These are phyloP conservation scores for Brotula barbata DNA, from an alignment of 2,797 vertebrate genomes.

Conservation along the genomic window DNA sequence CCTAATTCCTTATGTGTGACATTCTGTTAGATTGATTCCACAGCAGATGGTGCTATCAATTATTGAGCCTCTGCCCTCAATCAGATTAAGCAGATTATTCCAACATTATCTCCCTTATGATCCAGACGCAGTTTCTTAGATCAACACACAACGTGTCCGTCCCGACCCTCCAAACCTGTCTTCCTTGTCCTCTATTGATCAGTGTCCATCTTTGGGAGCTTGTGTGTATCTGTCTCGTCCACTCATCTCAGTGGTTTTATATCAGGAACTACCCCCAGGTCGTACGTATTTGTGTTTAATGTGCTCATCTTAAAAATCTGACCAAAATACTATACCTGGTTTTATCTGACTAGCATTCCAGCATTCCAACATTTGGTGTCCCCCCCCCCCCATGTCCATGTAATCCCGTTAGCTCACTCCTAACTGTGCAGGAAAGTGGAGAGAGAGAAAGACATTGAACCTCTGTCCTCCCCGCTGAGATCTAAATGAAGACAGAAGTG, in stretches of 20 bases:
- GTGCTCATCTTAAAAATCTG: too few species aligned
- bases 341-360: conserved; percentile 6
- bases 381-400: too few species aligned
- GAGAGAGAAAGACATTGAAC: conserved; percentile 40
- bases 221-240: background rate
- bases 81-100: conserved; percentile 74
- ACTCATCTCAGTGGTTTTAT: background rate
- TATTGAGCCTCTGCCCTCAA: conserved; percentile 69
- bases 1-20: conserved; percentile 51
- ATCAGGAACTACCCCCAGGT: background rate
- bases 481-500: conserved; percentile 68
- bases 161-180: background rate
- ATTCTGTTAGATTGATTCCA: conserved; percentile 50
- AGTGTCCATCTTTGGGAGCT: background rate
- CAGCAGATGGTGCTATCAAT: conserved; percentile 75
- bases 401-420: conserved; percentile 72
- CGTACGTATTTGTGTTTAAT: background rate
- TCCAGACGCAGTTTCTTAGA: conserved; percentile 40
- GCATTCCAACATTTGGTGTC: conserved; percentile 24
- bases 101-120: conserved; percentile 60
- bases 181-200: background rate
- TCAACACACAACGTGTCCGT: conserved; percentile 35
- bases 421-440: conserved; percentile 19
- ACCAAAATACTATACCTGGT: conserved; percentile 57
- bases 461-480: conserved; percentile 59